phyloP scores from a whole-genome alignment of 2,888 invertebrate species.

The Unio delphinus region DNA sequence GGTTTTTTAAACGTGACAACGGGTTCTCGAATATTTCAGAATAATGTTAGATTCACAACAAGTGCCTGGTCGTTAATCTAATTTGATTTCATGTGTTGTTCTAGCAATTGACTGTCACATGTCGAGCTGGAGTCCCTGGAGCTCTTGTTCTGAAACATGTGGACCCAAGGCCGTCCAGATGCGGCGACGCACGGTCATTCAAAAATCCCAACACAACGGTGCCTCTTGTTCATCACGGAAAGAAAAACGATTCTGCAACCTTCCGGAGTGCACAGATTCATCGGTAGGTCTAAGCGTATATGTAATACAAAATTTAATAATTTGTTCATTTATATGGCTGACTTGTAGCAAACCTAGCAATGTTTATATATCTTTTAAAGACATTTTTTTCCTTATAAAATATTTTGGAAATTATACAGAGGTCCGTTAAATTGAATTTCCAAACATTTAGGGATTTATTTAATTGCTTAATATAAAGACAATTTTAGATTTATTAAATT shows the following conservation, averaged over 20 bases:
- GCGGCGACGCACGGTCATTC: conserved; percentile 48
- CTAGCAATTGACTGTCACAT: conserved; percentile 63
- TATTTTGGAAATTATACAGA: not conserved
- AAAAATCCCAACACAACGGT: conserved; percentile 56
- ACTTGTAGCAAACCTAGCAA: too few species aligned
- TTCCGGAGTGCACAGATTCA: conserved; percentile 58
- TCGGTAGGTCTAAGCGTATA: conserved; percentile 38
- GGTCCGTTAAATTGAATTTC: too few species aligned
- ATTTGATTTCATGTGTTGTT: conserved; percentile 12
- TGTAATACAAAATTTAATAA: not conserved
- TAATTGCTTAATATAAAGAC: too few species aligned
- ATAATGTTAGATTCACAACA: not conserved
- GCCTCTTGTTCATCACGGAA: conserved; percentile 54
- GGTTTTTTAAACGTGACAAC: too few species aligned
- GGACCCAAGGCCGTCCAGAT: conserved; percentile 68
- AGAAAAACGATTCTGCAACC: conserved; percentile 63
- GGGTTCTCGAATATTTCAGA: too few species aligned
- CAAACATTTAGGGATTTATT: too few species aligned
- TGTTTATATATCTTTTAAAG: too few species aligned
- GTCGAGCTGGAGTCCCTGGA: conserved; percentile 73
- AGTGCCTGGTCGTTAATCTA: not conserved
- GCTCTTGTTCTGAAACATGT: conserved; percentile 73
- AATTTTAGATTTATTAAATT: too few species aligned
- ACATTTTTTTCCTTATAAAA: too few species aligned
- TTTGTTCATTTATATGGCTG: not conserved